Base-by-base conservation (phyloP, 2,797 vertebrate species). In the Enteromius viviparus region DNA sequence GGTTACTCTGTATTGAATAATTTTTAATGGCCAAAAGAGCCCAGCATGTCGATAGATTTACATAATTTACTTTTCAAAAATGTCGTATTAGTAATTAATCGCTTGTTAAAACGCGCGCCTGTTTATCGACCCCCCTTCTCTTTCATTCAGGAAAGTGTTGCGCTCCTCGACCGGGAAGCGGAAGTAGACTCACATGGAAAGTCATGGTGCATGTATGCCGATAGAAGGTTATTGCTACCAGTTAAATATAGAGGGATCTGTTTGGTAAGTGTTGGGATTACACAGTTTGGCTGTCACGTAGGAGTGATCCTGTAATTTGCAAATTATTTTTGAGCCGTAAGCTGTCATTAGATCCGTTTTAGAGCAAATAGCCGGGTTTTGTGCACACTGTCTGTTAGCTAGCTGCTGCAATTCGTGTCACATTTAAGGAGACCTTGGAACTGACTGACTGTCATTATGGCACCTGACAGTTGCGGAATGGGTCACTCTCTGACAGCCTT, bases 111-210 rank as follows among this genome's bases (percentile, higher is more conserved):
- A 66, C 32, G 32, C 62, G 14, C 45, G 65, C 42, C 3, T 17
- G 64, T 40, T 12, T 53, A n/a, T 32, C 1, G n/a, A 0, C 3
- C 23, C 51, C 60, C 45, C 77, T 84, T 82, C 65, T 9, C 51
- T 53, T n/a, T 64, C 32, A 40, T 53, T 3, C 3, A 17, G 34
- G 26, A 65, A 75, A 32, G 83, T 92, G n/a, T 79, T 86, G 12
- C 82, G 86, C 83, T 80, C 90, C 89, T 80, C 90, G 93, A 95
- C 94, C 94, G 86, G 95, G 95, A 96, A 95, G 92, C 93, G 95
- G 95, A 95, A 95, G 88, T 51, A 51, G 23, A 69, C 79, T 21
- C 86, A 68, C 82, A 87, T 86, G 87, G 86, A 89, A 91, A 93
- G 92, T 94, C 91, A 90, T 89, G 90, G 89, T 90, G 90, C 85